A percentile compares a stretch with the other conserved stretches of the same genome.
phyloP scores from a whole-genome alignment of 2,888 invertebrate genomes.

The Sinotaia quadrata region DNA sequence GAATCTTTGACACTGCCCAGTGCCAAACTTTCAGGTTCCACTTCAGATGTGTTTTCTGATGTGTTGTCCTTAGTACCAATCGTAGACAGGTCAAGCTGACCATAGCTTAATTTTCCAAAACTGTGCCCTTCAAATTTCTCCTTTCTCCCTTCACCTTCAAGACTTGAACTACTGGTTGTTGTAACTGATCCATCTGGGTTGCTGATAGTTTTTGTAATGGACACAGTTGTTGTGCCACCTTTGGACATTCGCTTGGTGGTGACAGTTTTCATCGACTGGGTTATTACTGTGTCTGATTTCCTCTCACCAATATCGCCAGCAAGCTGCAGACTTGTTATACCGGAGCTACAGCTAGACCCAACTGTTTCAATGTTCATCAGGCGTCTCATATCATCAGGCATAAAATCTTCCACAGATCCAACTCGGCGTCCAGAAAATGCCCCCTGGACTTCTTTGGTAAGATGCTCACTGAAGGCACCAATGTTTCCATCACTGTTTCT shows the following conservation, averaged over 20 bases:
- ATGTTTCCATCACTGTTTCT: conserved; percentile 22
- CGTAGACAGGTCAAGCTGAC: conserved; percentile 15
- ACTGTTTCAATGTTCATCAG: conserved; percentile 39
- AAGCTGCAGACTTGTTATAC: background rate
- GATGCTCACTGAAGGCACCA: background rate
- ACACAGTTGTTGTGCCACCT: conserved; percentile 6
- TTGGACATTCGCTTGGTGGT: conserved; percentile 15
- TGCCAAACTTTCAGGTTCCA: conserved; percentile 7
- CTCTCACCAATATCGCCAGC: background rate
- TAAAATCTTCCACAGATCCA: conserved; percentile 40
- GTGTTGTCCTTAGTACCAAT: background rate
- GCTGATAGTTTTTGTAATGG: conserved; percentile 33
- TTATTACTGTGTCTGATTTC: background rate
- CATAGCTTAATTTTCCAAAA: conserved; percentile 4
- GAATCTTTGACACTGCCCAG: conserved; percentile 22
- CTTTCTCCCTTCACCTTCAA: conserved; percentile 12
- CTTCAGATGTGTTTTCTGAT: background rate
- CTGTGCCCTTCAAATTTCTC: background rate
- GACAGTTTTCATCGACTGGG: conserved; percentile 9
- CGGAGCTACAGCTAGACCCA: conserved; percentile 11
- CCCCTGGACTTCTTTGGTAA: conserved; percentile 3
- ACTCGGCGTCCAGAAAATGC: conserved; percentile 22
- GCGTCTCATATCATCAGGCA: conserved; percentile 39
- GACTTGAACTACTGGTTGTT: conserved; percentile 21
- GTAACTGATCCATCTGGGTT: conserved; percentile 31